A percentile compares a stretch with the other conserved stretches of the same genome.
phyloP scores from a whole-genome alignment of 2,797 vertebrate species.

The Alosa sapidissima region DNA sequence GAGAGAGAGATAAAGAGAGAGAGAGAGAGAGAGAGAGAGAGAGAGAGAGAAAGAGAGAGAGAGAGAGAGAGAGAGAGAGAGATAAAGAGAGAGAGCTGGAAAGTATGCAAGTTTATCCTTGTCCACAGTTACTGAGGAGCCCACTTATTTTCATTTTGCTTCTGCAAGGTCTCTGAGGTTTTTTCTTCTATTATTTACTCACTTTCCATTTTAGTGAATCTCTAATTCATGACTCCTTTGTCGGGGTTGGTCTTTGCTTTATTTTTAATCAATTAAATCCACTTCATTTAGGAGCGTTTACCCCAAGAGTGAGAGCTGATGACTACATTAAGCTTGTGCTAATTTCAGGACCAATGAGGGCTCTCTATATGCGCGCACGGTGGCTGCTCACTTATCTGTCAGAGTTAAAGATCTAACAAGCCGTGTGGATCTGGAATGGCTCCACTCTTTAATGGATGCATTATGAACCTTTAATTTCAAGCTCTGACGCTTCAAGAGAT shows the following conservation, averaged over 20 bases:
- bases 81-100: not conserved
- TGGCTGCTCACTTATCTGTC: constrained; percentile 42
- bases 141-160: not conserved
- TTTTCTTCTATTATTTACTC: constrained; percentile 1
- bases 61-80: not conserved
- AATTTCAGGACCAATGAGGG: constrained; percentile 11
- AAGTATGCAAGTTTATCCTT: not conserved
- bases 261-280: constrained; percentile 29
- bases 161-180: not conserved
- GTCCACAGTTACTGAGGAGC: not conserved
- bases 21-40: not conserved
- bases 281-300: constrained; percentile 34
- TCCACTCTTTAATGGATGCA: constrained; percentile 52
- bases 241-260: constrained; percentile 13
- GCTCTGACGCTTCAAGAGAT: constrained; percentile 49
- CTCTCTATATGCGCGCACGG: not conserved
- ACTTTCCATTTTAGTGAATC: not conserved
- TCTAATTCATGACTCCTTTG: constrained; percentile 2
- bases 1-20: not conserved
- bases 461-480: constrained; percentile 62
- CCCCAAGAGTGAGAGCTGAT: constrained; percentile 32
- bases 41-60: not conserved
- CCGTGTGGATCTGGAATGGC: constrained; percentile 52
- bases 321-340: constrained; percentile 44
- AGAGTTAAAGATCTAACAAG: constrained; percentile 58